These are phyloP conservation scores for Heterochromis multidens DNA, from an alignment of 2,113 vertebrate genomes.

Conservation along the genomic window DNA sequence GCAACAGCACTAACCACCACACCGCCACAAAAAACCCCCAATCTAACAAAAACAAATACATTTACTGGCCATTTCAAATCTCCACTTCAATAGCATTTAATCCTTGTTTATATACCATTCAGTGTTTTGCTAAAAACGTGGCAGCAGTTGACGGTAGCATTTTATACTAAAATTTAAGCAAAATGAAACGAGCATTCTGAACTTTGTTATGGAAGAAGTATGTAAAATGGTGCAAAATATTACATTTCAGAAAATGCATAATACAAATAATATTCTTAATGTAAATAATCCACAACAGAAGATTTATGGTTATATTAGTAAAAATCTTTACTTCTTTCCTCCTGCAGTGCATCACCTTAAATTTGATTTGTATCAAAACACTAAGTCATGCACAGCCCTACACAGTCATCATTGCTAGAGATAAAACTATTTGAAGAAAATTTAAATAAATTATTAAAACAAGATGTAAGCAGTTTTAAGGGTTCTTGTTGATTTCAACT, in stretches of 20 bases:
- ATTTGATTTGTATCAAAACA: background rate
- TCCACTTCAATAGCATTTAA: background rate
- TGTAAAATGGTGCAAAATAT: background rate
- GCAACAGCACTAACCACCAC: too few species aligned
- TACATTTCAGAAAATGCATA: background rate
- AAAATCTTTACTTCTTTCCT: background rate
- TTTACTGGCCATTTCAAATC: background rate
- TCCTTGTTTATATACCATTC: background rate
- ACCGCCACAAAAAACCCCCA: too few species aligned
- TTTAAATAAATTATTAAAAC: background rate
- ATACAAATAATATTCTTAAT: background rate
- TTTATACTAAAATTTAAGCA: background rate
- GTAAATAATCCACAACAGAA: background rate
- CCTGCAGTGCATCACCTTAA: background rate
- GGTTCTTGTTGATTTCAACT: rapidly evolving
- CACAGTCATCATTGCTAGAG: rapidly evolving
- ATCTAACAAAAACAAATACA: background rate
- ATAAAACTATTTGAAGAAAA: background rate
- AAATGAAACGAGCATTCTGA: background rate
- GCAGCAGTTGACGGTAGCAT: rapidly evolving
- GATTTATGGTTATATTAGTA: background rate
- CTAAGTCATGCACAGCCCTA: background rate
- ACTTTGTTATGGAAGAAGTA: background rate
- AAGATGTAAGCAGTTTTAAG: background rate
- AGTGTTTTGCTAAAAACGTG: background rate